phyloP scores from a whole-genome alignment of 2,797 vertebrate genomes.

The Pempheris klunzingeri region DNA sequence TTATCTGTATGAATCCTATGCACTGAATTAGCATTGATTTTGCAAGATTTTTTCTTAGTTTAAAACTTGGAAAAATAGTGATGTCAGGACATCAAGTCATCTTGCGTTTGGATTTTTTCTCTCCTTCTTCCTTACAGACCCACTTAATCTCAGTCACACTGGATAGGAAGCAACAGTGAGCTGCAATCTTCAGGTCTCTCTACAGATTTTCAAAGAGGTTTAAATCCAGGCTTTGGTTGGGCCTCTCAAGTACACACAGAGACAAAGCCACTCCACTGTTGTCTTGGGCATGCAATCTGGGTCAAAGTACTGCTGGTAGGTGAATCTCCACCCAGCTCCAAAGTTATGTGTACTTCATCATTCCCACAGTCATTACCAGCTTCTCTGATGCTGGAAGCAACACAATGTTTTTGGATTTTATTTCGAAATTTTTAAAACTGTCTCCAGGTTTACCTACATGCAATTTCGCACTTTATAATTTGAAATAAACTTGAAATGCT shows the following conservation, averaged over 20 bases:
- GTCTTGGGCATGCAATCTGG: conserved; percentile 28
- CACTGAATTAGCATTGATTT: conserved; percentile 2
- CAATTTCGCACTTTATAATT: conserved; percentile 46
- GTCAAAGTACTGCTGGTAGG: conserved; percentile 30
- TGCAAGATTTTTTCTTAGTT: not conserved
- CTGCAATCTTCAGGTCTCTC: conserved; percentile 48
- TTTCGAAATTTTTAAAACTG: conserved; percentile 7
- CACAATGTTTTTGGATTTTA: not conserved
- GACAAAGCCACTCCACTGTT: conserved; percentile 48
- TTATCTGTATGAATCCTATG: not conserved
- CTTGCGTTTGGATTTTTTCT: conserved; percentile 17
- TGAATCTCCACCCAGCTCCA: conserved; percentile 24
- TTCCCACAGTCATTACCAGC: not conserved
- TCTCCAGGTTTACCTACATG: conserved; percentile 21
- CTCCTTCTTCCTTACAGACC: conserved; percentile 16
- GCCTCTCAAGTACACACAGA: conserved; percentile 45
- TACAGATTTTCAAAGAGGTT: conserved; percentile 58
- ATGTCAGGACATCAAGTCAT: not conserved
- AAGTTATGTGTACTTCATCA: conserved; percentile 21
- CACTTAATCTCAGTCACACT: conserved; percentile 46
- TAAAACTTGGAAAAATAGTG: not conserved
- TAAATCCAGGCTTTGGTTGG: conserved; percentile 48
- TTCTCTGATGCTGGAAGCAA: conserved; percentile 1
- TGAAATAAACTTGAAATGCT: conserved; percentile 50
- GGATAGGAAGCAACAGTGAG: conserved; percentile 56